Percentiles rank a stretch among this genome's conserved stretches.
Evolutionary conservation across 2,113 vertebrate species (phyloP).

Genomic region (Camarhynchus parvulus): DNA sequence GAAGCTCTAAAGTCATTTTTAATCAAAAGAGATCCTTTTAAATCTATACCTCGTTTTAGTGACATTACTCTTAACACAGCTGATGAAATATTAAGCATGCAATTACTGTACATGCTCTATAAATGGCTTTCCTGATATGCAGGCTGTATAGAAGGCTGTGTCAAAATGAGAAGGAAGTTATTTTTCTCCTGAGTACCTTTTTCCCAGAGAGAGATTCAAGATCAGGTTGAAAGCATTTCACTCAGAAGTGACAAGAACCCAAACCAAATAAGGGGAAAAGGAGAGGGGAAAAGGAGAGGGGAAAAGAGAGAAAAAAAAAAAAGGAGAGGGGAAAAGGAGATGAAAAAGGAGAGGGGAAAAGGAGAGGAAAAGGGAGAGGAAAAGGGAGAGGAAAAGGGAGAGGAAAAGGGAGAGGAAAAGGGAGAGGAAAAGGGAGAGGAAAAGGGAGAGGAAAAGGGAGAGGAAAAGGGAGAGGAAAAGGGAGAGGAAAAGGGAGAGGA

Average conservation of each 20-base stretch:
- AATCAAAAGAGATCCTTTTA: slow-evolving; percentile 57
- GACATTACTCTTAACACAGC: slow-evolving; percentile 48
- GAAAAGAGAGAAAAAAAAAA: no score
- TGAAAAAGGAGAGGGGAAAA: no score
- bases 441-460: no score
- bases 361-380: no score
- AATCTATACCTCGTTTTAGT: slow-evolving; percentile 54
- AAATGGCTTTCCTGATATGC: slow-evolving; percentile 60
- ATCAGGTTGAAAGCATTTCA: slow-evolving; percentile 29
- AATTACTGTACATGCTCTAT: slow-evolving; percentile 59
- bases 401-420: no score
- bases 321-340: rapidly evolving
- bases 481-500: no score
- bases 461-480: no score
- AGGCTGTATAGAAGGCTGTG: neutral
- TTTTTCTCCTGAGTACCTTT: slow-evolving; percentile 19
- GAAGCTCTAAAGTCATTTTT: slow-evolving; percentile 46
- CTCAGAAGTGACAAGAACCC: neutral
- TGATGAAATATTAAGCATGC: slow-evolving; percentile 66
- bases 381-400: no score
- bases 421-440: no score
- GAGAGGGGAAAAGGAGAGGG: no score
- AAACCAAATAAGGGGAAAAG: neutral
- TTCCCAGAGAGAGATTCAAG: neutral
- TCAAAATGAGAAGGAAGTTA: slow-evolving; percentile 15